Percentiles rank a stretch among this genome's conserved stretches.
phyloP scores from a whole-genome alignment of 92 coral and sea anemone species.

The Heteractis magnifica region DNA sequence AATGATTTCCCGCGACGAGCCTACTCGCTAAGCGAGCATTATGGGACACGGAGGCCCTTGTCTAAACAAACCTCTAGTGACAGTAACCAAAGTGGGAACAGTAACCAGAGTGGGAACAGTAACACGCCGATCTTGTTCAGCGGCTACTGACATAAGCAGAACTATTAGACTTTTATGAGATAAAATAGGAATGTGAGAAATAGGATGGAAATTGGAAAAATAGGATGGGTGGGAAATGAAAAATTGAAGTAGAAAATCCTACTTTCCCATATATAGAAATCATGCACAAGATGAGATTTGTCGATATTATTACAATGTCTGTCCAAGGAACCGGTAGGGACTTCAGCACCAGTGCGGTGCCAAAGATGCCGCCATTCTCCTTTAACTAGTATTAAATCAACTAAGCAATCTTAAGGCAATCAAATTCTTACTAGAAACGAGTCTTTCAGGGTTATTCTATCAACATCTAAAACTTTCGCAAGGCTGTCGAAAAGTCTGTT shows the following conservation, averaged over 20 bases:
- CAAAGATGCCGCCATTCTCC: background rate
- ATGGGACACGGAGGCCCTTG: background rate
- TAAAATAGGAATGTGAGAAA: background rate
- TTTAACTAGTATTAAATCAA: too few relatives aligned
- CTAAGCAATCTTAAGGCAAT: too few relatives aligned
- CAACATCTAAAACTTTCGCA: too few relatives aligned
- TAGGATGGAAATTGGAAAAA: background rate
- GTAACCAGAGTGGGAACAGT: constrained; percentile 18
- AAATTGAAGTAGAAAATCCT: background rate
- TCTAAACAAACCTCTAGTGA: constrained; percentile 24
- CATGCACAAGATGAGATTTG: background rate
- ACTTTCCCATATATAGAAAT: background rate
- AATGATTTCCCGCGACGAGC: background rate
- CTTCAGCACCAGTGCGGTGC: background rate
- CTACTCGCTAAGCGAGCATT: constrained; percentile 4
- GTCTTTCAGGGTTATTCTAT: too few relatives aligned
- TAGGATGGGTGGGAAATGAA: background rate
- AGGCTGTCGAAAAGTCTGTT: too few relatives aligned
- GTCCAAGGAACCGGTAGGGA: background rate
- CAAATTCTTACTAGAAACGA: too few relatives aligned
- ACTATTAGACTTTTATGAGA: too few relatives aligned
- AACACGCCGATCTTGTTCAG: constrained; percentile 15
- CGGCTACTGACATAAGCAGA: background rate
- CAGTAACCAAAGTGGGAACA: constrained; percentile 17
- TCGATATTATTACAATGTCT: background rate